These are phyloP conservation scores for Drosophila conformis DNA, from an alignment of 2,888 invertebrate genomes.

Conservation along the genomic window DNA sequence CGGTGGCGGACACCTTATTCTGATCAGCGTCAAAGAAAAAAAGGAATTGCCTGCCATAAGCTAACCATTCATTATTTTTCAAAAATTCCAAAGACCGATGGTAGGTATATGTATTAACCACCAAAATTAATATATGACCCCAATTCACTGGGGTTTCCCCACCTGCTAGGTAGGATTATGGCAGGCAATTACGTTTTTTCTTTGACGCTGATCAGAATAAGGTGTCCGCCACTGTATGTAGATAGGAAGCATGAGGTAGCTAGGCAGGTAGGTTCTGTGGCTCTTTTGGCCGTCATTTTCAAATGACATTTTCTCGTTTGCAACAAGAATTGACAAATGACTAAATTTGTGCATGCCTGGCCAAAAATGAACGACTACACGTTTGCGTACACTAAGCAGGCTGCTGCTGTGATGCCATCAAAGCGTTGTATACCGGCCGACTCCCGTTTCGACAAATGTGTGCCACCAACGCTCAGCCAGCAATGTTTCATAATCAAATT, in stretches of 20 bases:
- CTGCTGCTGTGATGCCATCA: neutral
- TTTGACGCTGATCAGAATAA: no score
- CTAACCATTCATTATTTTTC: no score
- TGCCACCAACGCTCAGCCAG: constrained; percentile 34
- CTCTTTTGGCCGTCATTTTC: constrained; percentile 54
- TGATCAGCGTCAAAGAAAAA: no score
- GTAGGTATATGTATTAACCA: no score
- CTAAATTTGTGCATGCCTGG: constrained; percentile 55
- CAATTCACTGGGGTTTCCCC: no score
- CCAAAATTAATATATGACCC: no score
- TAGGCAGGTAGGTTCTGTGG: constrained; percentile 30
- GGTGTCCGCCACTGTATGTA: no score
- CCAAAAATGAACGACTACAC: constrained; percentile 35
- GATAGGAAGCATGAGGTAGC: neutral
- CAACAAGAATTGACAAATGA: constrained; percentile 64
- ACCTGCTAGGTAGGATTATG: no score
- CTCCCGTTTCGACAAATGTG: constrained; percentile 62
- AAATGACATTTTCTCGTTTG: constrained; percentile 71
- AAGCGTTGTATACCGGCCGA: constrained; percentile 11
- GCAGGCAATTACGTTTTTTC: no score
- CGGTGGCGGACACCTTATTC: no score
- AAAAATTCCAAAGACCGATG: no score
- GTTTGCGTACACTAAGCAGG: constrained; percentile 3
- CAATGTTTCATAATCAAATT: constrained; percentile 71
- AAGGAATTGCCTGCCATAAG: no score